A percentile compares a stretch with the other conserved stretches of the same genome.
These are phyloP conservation scores for Chironomus tentans DNA, from an alignment of 2,888 invertebrate species.

Conservation along the genomic window DNA sequence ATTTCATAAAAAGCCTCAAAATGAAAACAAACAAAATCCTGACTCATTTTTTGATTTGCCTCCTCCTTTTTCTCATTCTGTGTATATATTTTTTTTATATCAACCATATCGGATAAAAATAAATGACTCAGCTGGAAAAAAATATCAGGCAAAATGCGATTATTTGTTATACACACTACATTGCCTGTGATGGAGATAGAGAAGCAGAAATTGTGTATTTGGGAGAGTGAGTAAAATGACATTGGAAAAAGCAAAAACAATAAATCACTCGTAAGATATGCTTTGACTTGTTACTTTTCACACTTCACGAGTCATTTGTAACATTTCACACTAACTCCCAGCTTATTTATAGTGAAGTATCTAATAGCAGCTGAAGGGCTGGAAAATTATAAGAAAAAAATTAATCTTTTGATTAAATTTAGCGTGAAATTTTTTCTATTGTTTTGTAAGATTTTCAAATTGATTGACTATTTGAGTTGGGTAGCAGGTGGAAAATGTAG, in stretches of 20 bases:
- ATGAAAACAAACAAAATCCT: slow-evolving; percentile 4
- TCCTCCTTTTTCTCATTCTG: background rate
- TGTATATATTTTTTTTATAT: background rate
- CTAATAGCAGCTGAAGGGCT: background rate
- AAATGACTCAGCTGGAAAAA: slow-evolving; percentile 21
- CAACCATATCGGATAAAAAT: slow-evolving; percentile 14
- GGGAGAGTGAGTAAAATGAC: background rate
- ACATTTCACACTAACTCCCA: background rate
- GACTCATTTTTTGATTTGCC: slow-evolving; percentile 2
- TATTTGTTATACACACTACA: slow-evolving; percentile 6
- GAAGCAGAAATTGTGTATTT: background rate
- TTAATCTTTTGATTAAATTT: too few species aligned
- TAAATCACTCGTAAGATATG: slow-evolving; percentile 17
- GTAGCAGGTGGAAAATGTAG: too few species aligned
- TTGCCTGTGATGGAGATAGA: background rate
- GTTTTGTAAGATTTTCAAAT: too few species aligned
- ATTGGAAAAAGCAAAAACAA: slow-evolving; percentile 11
- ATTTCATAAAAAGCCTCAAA: background rate
- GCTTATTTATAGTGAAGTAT: background rate
- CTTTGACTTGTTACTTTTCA: slow-evolving; percentile 17
- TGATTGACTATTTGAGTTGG: too few species aligned
- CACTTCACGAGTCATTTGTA: slow-evolving; percentile 23
- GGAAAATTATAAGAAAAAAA: too few species aligned
- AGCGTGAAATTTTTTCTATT: too few species aligned
- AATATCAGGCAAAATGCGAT: slow-evolving; percentile 5